These are phyloP conservation scores for Danio aesculapii DNA, from an alignment of 2,797 vertebrate genomes.

Conservation along the genomic window DNA sequence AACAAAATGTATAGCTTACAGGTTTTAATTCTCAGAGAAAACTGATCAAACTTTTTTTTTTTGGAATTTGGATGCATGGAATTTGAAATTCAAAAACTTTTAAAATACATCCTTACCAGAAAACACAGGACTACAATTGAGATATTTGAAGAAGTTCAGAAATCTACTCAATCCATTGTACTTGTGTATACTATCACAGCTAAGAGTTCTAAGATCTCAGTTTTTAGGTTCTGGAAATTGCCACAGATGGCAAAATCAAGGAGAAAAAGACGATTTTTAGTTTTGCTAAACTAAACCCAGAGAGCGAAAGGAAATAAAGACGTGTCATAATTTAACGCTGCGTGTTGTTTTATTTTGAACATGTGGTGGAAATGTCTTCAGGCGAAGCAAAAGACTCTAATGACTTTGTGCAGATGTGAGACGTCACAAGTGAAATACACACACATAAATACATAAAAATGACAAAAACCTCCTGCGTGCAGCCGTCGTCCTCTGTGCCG, in stretches of 20 bases:
- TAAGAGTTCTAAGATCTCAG: too few species aligned
- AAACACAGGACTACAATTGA: too few species aligned
- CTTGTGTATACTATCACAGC: neutral
- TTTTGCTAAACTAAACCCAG: neutral
- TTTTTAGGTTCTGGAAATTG: neutral
- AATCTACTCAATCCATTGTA: neutral
- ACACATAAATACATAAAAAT: conserved; percentile 11
- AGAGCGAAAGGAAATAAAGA: conserved; percentile 16
- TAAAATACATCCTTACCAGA: too few species aligned
- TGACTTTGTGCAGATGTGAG: conserved; percentile 27
- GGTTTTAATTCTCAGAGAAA: too few species aligned
- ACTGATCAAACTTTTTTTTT: too few species aligned
- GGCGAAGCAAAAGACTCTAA: conserved; percentile 44
- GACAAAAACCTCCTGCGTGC: neutral
- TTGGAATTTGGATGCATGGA: too few species aligned
- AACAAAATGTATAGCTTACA: too few species aligned
- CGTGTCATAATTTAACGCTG: neutral
- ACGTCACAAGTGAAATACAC: conserved; percentile 16
- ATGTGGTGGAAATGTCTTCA: conserved; percentile 52
- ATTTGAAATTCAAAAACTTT: too few species aligned
- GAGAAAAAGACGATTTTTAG: neutral
- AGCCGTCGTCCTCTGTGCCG: neutral
- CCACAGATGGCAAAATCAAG: neutral
- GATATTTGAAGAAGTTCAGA: too few species aligned
- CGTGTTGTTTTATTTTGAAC: conserved; percentile 12